Conservation (phyloP, 2,113 vertebrate species). For the Cairina moschata region DNA sequence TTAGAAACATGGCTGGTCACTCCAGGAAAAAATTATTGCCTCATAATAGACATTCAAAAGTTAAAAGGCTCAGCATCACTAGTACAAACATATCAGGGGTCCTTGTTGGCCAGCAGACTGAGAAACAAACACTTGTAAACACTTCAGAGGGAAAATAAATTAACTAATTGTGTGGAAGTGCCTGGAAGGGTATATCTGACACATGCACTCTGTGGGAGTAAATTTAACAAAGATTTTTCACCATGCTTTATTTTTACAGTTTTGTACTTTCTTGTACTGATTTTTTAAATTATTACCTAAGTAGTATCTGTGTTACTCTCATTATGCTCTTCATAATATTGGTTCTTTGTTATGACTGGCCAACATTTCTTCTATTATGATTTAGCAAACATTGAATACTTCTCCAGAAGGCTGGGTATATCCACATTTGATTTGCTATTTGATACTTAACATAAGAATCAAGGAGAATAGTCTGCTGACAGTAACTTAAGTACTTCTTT, state of each 20-base stretch:
- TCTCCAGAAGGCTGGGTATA: not conserved
- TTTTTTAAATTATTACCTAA: not conserved
- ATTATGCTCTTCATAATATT: not conserved
- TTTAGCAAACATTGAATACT: not conserved
- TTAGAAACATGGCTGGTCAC: not conserved
- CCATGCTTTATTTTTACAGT: not conserved
- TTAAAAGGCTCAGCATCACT: not conserved
- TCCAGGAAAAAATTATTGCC: not conserved
- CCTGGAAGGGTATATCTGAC: not conserved
- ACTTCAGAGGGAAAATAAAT: not conserved
- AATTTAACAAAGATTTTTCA: not conserved
- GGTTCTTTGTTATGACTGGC: not conserved
- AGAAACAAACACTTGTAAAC: not conserved
- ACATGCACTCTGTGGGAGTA: rapidly evolving
- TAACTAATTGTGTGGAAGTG: not conserved
- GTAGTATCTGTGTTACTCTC: not conserved
- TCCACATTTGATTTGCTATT: not conserved
- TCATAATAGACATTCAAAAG: not conserved
- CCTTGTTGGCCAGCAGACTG: not conserved
- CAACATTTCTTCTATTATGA: not conserved
- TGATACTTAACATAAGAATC: not conserved
- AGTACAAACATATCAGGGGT: not conserved
- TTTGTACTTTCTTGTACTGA: not conserved
- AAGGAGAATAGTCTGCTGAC: not conserved
- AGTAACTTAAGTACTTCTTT: not conserved